These are phyloP conservation scores for Bostrychus sinensis DNA, from an alignment of 2,113 vertebrate species.

Conservation along the genomic window DNA sequence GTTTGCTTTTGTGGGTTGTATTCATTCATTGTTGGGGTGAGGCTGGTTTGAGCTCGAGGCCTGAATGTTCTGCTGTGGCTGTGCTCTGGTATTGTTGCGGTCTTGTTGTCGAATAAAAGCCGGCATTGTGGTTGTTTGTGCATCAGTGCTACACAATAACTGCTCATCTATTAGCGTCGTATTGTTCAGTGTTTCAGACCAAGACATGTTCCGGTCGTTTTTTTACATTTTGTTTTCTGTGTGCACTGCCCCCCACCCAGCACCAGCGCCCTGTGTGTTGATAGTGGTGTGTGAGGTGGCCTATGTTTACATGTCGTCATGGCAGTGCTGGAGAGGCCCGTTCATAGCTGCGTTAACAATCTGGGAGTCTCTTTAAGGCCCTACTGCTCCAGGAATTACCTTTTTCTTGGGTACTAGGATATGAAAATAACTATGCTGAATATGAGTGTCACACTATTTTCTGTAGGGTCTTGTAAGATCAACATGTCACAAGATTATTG, in stretches of 20 bases:
- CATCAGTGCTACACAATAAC: constrained; percentile 22
- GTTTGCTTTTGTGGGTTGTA: constrained; percentile 5
- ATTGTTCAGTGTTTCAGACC: constrained; percentile 45
- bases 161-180: constrained; percentile 19
- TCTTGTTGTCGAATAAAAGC: constrained; percentile 47
- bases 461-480: too few species aligned
- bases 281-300: constrained; percentile 55
- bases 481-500: too few species aligned
- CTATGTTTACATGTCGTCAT: constrained; percentile 74
- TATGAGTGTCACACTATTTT: too few species aligned
- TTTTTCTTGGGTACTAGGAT: too few species aligned
- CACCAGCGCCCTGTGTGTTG: constrained; percentile 24
- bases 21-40: constrained; percentile 35
- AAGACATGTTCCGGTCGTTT: constrained; percentile 17
- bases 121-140: constrained; percentile 51
- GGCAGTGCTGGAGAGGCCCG: constrained; percentile 62
- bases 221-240: constrained; percentile 16
- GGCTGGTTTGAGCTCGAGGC: constrained; percentile 13
- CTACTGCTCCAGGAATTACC: background rate
- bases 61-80: constrained; percentile 22
- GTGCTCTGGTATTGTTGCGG: constrained; percentile 35
- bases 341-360: constrained; percentile 61
- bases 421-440: too few species aligned
- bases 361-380: constrained; percentile 48
- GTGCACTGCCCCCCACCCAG: background rate